Evolutionary conservation across 1,140 invertebrate species (phyloP).

Genomic region (Sinella curviseta): DNA sequence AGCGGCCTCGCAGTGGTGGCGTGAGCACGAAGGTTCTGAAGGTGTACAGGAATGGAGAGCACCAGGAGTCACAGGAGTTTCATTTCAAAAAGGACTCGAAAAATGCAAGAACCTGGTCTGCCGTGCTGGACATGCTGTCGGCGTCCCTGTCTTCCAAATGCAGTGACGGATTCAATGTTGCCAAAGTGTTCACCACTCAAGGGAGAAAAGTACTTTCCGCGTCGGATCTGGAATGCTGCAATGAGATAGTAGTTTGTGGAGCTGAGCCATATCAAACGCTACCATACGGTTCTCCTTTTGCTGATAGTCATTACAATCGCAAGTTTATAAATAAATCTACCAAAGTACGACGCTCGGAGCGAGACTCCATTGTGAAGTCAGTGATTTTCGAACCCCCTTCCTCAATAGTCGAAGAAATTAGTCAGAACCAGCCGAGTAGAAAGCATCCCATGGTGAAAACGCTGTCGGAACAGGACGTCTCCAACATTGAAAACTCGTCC

Average conservation of each 20-base stretch:
- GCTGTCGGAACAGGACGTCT: constrained; percentile 47
- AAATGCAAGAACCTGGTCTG: constrained; percentile 32
- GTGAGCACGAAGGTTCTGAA: constrained; percentile 28
- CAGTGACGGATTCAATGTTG: neutral
- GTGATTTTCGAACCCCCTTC: constrained; percentile 3
- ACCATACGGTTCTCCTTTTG: constrained; percentile 18
- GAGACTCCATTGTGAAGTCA: neutral
- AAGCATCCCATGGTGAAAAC: constrained; percentile 42
- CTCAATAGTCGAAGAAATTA: neutral
- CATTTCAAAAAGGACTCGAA: neutral
- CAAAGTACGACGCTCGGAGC: neutral
- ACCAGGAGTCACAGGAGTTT: constrained; percentile 12
- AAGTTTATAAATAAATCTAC: neutral
- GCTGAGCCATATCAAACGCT: constrained; percentile 36
- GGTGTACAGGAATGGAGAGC: constrained; percentile 46
- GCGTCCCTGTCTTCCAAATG: neutral
- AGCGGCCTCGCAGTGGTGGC: neutral
- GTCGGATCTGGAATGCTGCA: constrained; percentile 31
- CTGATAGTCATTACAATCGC: neutral
- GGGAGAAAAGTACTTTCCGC: constrained; percentile 32
- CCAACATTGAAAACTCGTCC: constrained; percentile 23
- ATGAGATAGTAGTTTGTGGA: constrained; percentile 40
- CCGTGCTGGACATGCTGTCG: constrained; percentile 28
- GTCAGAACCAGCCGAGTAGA: neutral
- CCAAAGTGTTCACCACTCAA: constrained; percentile 36